phyloP scores from a whole-genome alignment of 1,140 invertebrate species.

The Heliconius melpomene region DNA sequence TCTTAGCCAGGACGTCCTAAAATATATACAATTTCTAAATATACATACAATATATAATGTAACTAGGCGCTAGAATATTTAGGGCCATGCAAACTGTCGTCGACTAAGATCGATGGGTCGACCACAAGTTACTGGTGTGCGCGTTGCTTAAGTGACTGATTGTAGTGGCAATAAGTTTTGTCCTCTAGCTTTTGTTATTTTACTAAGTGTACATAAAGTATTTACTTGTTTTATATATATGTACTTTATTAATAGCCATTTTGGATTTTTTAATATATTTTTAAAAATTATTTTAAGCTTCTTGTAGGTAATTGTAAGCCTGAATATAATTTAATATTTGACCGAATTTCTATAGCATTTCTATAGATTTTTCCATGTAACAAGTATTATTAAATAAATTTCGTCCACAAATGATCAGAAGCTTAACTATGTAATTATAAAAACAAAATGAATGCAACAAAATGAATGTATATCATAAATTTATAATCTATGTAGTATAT shows the following conservation, averaged over 20 bases:
- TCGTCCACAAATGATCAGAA: not conserved
- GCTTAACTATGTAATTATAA: not conserved
- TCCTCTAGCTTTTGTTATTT: constrained; percentile 2
- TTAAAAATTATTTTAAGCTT: too few species aligned
- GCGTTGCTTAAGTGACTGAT: constrained; percentile 64
- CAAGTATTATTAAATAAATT: too few species aligned
- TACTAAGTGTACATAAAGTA: not conserved
- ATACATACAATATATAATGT: constrained; percentile 9
- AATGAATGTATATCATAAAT: too few species aligned
- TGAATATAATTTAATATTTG: too few species aligned
- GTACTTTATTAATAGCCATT: not conserved
- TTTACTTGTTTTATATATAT: not conserved
- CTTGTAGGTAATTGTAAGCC: too few species aligned
- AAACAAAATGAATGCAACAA: not conserved
- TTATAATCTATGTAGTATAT: not conserved
- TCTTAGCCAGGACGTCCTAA: too few species aligned
- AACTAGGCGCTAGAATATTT: constrained; percentile 27
- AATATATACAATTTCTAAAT: not conserved
- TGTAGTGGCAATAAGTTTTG: constrained; percentile 37
- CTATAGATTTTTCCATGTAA: too few species aligned
- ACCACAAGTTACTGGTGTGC: constrained; percentile 53
- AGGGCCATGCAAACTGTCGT: constrained; percentile 53
- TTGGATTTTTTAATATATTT: too few species aligned
- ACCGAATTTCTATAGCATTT: too few species aligned
- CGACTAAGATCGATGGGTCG: constrained; percentile 66